These are phyloP conservation scores for Margarornis squamiger DNA, from an alignment of 2,797 vertebrate genomes.

Conservation along the genomic window DNA sequence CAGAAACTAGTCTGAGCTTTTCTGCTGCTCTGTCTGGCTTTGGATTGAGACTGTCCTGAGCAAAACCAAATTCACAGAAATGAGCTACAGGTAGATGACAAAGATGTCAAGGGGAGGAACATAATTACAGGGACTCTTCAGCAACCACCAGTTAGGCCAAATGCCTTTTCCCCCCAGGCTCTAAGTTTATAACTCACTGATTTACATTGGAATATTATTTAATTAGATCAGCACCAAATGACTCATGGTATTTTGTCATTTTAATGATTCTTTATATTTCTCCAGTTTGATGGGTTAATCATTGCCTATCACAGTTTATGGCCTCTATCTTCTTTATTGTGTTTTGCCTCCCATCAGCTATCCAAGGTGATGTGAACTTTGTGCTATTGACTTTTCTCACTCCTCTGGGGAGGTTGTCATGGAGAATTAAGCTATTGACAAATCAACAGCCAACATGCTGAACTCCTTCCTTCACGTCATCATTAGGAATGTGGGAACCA, in stretches of 20 bases:
- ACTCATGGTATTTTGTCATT: slow-evolving; percentile 70
- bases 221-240: slow-evolving; percentile 58
- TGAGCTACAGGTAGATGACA: slow-evolving; percentile 5
- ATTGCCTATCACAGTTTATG: slow-evolving; percentile 74
- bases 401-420: slow-evolving; percentile 72
- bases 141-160: slow-evolving; percentile 55
- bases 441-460: slow-evolving; percentile 61
- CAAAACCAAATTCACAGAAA: neutral
- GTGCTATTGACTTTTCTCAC: slow-evolving; percentile 77
- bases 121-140: neutral
- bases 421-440: slow-evolving; percentile 78
- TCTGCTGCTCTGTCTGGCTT: neutral
- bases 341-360: slow-evolving; percentile 72
- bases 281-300: slow-evolving; percentile 81
- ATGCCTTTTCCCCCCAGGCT: neutral
- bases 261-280: slow-evolving; percentile 77
- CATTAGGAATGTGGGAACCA: slow-evolving; percentile 63
- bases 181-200: slow-evolving; percentile 51
- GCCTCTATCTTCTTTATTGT: slow-evolving; percentile 70
- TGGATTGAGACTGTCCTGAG: neutral
- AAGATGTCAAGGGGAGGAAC: neutral
- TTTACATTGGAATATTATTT: slow-evolving; percentile 66
- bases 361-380: slow-evolving; percentile 76
- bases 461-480: slow-evolving; percentile 57
- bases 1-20: neutral